These are phyloP conservation scores for Spinus pinus DNA, from an alignment of 2,797 vertebrate genomes.

Conservation along the genomic window DNA sequence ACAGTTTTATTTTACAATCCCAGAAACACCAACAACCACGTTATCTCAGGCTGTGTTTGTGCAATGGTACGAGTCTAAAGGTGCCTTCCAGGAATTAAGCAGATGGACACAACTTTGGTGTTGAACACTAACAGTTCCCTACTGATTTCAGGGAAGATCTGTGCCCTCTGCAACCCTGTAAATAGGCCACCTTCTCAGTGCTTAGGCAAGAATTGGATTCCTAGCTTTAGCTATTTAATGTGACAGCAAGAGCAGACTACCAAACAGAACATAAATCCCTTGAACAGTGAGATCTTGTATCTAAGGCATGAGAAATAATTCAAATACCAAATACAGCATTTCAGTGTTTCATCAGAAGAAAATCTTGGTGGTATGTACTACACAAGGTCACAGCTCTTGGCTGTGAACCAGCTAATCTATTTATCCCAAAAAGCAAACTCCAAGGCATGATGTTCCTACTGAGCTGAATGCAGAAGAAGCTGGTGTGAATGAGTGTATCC, in stretches of 20 bases:
- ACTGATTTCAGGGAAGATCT: not conserved
- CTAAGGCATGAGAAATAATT: not conserved
- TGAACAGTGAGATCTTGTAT: not conserved
- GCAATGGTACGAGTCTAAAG: accelerated
- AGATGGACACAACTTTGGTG: not conserved
- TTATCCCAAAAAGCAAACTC: conserved; percentile 6
- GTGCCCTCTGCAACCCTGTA: not conserved
- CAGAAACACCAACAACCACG: not conserved
- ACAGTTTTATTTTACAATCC: not conserved
- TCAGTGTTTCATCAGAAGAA: not conserved
- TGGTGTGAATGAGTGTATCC: not conserved
- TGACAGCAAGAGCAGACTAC: not conserved
- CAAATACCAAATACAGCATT: not conserved
- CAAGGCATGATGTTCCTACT: not conserved
- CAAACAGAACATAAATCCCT: conserved; percentile 7
- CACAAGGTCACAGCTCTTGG: not conserved
- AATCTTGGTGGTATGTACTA: not conserved
- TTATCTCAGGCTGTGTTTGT: not conserved
- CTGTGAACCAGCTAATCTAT: not conserved
- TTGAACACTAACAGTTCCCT: not conserved
- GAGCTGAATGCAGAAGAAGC: not conserved
- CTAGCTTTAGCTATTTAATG: not conserved
- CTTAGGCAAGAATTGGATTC: not conserved
- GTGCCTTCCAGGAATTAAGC: not conserved
- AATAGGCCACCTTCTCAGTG: not conserved